A percentile compares a stretch with the other conserved stretches of the same genome.
Conservation (phyloP, 2,797 vertebrate genomes). For the Yasuhikotakia modesta region DNA sequence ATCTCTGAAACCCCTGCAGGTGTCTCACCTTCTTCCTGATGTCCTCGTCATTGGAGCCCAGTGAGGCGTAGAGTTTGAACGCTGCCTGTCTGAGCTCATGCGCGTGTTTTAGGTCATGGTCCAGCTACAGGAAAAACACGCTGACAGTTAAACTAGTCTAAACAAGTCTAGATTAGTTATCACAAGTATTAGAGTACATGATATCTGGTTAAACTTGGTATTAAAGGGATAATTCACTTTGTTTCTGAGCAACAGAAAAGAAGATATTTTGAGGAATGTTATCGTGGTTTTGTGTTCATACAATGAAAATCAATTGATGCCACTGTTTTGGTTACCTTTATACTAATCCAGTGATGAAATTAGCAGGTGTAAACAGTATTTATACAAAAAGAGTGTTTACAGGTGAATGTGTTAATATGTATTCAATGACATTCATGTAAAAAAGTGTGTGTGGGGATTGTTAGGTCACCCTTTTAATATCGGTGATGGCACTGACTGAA, state of each 20-base stretch:
- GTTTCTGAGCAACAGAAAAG: no score
- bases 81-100: slow-evolving; percentile 97
- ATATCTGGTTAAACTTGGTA: no score
- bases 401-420: not conserved
- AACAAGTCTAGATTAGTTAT: not conserved
- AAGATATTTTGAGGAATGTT: no score
- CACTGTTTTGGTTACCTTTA: no score
- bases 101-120: slow-evolving; percentile 97
- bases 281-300: no score
- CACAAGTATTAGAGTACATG: no score
- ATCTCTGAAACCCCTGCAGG: not conserved
- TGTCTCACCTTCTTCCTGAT: slow-evolving; percentile 94
- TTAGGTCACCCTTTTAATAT: slow-evolving; percentile 92
- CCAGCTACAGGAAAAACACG: slow-evolving; percentile 78
- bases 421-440: no score
- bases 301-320: no score
- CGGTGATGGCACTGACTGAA: slow-evolving; percentile 96
- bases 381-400: no score
- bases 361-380: no score
- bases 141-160: not conserved
- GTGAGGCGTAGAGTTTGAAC: slow-evolving; percentile 97
- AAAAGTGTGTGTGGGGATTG: slow-evolving; percentile 43
- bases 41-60: slow-evolving; percentile 98
- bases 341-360: no score
- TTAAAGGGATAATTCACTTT: no score